Evolutionary conservation across 2,113 vertebrate species (phyloP).

Genomic region (Saccopteryx leptura): DNA sequence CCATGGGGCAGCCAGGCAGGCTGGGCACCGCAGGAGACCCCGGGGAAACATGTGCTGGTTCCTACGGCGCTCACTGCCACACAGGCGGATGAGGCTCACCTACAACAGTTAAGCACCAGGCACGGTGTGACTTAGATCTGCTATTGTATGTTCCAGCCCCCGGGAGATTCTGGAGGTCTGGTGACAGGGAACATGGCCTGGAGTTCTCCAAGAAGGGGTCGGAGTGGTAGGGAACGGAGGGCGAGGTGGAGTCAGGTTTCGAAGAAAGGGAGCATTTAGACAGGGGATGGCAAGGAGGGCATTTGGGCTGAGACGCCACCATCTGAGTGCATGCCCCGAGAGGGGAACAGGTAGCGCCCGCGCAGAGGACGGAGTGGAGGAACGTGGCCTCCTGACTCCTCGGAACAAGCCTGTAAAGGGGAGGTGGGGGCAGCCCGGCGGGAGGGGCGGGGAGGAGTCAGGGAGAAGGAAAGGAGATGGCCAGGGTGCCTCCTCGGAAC

Average conservation of each 20-base stretch:
- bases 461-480: neutral
- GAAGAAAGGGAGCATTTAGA: neutral
- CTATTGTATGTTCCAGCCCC: neutral
- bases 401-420: neutral
- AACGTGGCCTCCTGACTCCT: neutral
- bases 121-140: neutral
- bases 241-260: neutral
- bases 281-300: neutral
- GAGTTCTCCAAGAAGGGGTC: neutral
- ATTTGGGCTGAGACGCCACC: neutral
- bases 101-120: neutral
- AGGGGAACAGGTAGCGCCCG: neutral
- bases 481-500: neutral
- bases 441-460: neutral
- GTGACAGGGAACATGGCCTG: neutral
- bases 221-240: neutral
- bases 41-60: neutral
- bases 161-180: neutral
- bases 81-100: neutral
- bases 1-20: neutral
- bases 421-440: neutral
- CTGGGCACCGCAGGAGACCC: neutral
- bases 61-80: neutral
- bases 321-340: neutral
- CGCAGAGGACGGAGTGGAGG: neutral